phyloP scores from a whole-genome alignment of 1,140 invertebrate genomes.

The Bombyx mandarina region DNA sequence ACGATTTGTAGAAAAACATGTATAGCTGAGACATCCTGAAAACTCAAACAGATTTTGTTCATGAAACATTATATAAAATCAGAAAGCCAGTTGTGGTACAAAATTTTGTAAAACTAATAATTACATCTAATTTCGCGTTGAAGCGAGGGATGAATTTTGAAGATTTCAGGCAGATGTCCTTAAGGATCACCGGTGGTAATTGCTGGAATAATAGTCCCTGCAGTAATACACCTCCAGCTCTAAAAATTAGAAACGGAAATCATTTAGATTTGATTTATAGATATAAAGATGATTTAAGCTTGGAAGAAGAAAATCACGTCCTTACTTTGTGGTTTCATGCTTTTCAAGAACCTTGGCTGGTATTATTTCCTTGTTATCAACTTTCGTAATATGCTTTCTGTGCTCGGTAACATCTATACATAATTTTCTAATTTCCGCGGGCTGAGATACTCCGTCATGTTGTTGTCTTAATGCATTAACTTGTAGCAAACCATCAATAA shows the following conservation, averaged over 20 bases:
- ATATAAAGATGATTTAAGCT: not conserved
- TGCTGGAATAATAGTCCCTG: constrained; percentile 18
- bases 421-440: constrained; percentile 14
- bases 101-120: constrained; percentile 4
- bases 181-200: constrained; percentile 6
- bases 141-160: constrained; percentile 20
- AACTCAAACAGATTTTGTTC: no score
- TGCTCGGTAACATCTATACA: constrained; percentile 19
- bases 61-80: no score
- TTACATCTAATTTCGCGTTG: constrained; percentile 14
- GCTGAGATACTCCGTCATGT: constrained; percentile 13
- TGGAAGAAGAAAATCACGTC: not conserved
- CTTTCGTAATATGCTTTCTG: not conserved
- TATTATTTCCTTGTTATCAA: not conserved
- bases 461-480: constrained; percentile 18
- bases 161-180: constrained; percentile 13
- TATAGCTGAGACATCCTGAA: no score
- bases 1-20: no score
- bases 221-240: constrained; percentile 23
- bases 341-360: no score
- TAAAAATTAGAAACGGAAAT: constrained; percentile 8
- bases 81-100: not conserved
- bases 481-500: constrained; percentile 10
- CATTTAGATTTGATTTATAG: not conserved
- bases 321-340: constrained; percentile 13